Evolutionary conservation across 2,797 vertebrate species (phyloP), one percentile per base, ranked within the genome.

Genomic region (Sciaenops ocellatus): DNA sequence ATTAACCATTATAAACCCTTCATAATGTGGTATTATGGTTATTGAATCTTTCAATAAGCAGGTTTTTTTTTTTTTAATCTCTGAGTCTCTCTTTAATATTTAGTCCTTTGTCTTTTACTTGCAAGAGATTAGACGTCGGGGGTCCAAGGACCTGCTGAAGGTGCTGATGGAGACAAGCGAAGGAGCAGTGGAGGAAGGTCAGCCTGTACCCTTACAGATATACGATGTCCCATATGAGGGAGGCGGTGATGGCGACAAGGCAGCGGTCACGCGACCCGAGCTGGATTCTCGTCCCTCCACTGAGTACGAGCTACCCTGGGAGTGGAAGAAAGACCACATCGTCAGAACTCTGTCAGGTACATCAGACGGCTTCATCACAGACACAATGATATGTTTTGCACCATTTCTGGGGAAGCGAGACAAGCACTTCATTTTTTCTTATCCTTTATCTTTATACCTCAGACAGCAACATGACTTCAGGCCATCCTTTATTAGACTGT

Each of bases 241-340:
- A 0, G 80, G 89, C 1, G 90, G 85, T 0, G 89, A 92, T 1
- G 3, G 66, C 3, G 90, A 90, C 26, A 92, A 69, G 83, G 76
- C 72, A 0, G 94, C 94, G 0, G 85, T 94, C 65, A 91, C 92
- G 0, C 93, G 96, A 42, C 96, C 96, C 0, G 94, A 97, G 87
- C 93, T 95, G 0, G 98, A 99, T 1, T 94, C 94, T 52, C 93
- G 97, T 3, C 97, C 97, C 0, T 92, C 95, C 0, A 90, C 94
- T 0, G 97, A 98, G 89, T 98, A 98, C 2, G 97, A 99, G 80
- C 96, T 97, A 89, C 97, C 97, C 1, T 99, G 97, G 98, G 98
- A 98, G 87, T 97, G 97, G 97, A 98, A 96, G 93, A 98, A 97
- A 87, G 97, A 98, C 74, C 97, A 97, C 69, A 96, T 98, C 0